A percentile compares a stretch with the other conserved stretches of the same genome.
Conservation (phyloP, 1,140 invertebrate species). For the Aphelenchoides fujianensis region DNA sequence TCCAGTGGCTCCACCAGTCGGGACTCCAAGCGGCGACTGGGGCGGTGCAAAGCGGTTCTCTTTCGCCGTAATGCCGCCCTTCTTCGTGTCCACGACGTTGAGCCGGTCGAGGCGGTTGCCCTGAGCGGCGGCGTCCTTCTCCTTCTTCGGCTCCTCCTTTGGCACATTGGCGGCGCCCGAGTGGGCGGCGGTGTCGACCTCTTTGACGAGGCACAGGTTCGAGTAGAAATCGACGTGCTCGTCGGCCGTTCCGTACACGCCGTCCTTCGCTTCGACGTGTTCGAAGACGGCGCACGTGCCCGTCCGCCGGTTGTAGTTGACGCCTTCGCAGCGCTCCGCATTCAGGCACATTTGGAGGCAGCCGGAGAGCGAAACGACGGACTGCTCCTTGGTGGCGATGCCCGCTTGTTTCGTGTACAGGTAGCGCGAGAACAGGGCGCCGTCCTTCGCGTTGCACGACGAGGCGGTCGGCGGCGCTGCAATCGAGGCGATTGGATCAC, state of each 20-base stretch:
- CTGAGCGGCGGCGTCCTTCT: conserved; percentile 19
- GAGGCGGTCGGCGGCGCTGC: too few species aligned
- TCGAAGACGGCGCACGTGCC: conserved; percentile 55
- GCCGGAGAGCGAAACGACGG: conserved; percentile 50
- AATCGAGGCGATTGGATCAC: too few species aligned
- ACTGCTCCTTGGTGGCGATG: conserved; percentile 42
- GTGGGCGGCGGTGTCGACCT: conserved; percentile 29
- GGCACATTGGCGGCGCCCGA: conserved; percentile 59
- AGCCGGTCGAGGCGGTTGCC: conserved; percentile 19
- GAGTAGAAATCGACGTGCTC: conserved; percentile 61
- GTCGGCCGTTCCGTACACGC: conserved; percentile 22
- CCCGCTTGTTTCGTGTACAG: conserved; percentile 57
- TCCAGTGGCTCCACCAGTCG: too few species aligned
- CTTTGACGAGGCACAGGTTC: conserved; percentile 59
- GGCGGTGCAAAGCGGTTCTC: conserved; percentile 8
- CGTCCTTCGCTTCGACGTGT: conserved; percentile 42
- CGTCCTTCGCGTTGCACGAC: conserved; percentile 50
- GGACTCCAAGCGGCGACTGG: too few species aligned
- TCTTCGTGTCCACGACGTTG: conserved; percentile 27
- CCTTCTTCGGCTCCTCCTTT: conserved; percentile 28
- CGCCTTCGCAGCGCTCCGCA: conserved; percentile 47
- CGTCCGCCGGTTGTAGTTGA: conserved; percentile 62
- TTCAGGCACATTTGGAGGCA: conserved; percentile 52
- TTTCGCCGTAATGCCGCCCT: conserved; percentile 40
- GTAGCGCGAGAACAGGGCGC: conserved; percentile 57